Percentiles rank a stretch among this genome's conserved stretches.
Evolutionary conservation across 2,113 vertebrate genomes (phyloP).

Genomic region (Megalops atlanticus): DNA sequence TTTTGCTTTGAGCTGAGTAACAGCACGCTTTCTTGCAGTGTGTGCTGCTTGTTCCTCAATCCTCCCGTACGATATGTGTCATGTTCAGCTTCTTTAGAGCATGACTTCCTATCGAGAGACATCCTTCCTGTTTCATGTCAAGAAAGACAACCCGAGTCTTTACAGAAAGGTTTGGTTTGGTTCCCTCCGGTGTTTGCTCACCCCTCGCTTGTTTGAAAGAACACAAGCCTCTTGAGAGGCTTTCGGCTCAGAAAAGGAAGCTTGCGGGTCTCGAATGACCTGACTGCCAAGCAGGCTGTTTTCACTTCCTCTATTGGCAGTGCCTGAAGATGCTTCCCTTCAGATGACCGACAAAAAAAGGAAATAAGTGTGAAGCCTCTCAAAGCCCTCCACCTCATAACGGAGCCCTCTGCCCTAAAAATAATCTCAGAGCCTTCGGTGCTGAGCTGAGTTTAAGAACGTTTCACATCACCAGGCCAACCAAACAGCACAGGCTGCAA

Average conservation of each 20-base stretch:
- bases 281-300: conserved; percentile 41
- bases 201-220: conserved; percentile 36
- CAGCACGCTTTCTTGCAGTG: neutral
- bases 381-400: too few relatives aligned
- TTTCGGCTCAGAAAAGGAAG: conserved; percentile 25
- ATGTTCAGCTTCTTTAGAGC: conserved; percentile 55
- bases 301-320: conserved; percentile 59
- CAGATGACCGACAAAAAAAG: neutral
- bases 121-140: conserved; percentile 51
- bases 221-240: conserved; percentile 22
- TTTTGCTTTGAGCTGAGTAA: too few relatives aligned
- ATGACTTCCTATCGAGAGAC: conserved; percentile 58
- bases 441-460: too few relatives aligned
- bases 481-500: too few relatives aligned
- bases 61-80: conserved; percentile 35
- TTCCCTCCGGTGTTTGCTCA: conserved; percentile 34
- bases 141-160: conserved; percentile 6
- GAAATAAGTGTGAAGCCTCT: too few relatives aligned
- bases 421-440: too few relatives aligned
- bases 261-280: conserved; percentile 42
- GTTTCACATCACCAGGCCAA: too few relatives aligned
- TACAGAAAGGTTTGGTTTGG: conserved; percentile 34
- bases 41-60: neutral
- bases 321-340: neutral
- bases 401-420: too few relatives aligned